Evolutionary conservation across 1,140 invertebrate genomes (phyloP).

Genomic region (Drosophila tristis): DNA sequence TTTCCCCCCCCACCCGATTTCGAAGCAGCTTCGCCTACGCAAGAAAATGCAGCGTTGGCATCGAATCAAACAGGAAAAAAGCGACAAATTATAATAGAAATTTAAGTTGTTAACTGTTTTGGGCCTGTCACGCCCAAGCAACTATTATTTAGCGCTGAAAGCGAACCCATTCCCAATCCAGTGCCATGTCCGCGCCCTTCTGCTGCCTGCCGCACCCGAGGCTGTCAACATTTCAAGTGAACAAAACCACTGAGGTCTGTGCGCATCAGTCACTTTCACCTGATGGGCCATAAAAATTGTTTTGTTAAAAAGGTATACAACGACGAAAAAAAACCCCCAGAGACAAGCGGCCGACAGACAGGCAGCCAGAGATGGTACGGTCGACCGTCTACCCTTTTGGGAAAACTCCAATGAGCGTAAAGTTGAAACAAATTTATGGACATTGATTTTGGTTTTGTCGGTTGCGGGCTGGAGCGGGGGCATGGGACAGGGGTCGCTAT

Average conservation of each 20-base stretch:
- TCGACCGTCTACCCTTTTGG: constrained; percentile 55
- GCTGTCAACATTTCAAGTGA: constrained; percentile 65
- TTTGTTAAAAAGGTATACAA: constrained; percentile 38
- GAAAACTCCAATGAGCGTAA: constrained; percentile 68
- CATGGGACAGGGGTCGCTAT: background rate
- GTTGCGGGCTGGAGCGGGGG: constrained; percentile 11
- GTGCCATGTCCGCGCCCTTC: constrained; percentile 65
- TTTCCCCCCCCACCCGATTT: constrained; percentile 2
- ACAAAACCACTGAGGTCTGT: constrained; percentile 28
- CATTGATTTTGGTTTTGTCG: constrained; percentile 56
- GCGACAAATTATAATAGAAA: constrained; percentile 31
- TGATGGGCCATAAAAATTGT: constrained; percentile 69
- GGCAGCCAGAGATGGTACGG: constrained; percentile 18
- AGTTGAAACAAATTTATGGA: constrained; percentile 57
- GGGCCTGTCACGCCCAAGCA: constrained; percentile 60
- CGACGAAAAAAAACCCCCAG: background rate
- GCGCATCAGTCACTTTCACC: constrained; percentile 78
- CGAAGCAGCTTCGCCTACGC: constrained; percentile 29
- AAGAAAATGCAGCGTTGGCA: constrained; percentile 41
- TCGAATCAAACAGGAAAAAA: constrained; percentile 14
- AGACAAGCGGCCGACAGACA: constrained; percentile 3
- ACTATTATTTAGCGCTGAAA: constrained; percentile 62
- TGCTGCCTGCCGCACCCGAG: constrained; percentile 64
- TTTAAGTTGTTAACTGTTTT: constrained; percentile 32
- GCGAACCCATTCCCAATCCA: constrained; percentile 45